Base-by-base conservation (phyloP, 2,113 vertebrate species). In the Equus quagga region DNA sequence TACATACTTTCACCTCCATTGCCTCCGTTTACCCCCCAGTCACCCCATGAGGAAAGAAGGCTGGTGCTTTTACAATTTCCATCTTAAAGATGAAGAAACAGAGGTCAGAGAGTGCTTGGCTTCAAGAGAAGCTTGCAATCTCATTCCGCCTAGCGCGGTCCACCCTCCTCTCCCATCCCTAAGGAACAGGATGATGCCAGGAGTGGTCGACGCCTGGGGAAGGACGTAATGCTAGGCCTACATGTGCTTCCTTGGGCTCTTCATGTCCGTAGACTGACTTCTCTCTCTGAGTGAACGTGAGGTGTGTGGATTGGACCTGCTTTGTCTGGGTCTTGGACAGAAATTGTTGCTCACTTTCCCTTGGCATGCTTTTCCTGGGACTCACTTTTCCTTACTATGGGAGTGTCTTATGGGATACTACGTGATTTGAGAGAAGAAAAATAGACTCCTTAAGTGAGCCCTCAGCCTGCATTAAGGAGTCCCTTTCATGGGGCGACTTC, bases 371-470 rank as follows among this genome's bases (percentile, higher is more conserved):
- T 95, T 78, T 76, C 76, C 58, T 91, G 60, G 26, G 12, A 82
- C 28, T 58, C 24, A 69, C 21, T 19, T 91, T 83, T 78, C 41
- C 36, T 82, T 46, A 36, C 33, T 26, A 26, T 26, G 21, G 12
- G 58, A 64, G 26, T n/a, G 36, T 41, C 36, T 41, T 41, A 41
- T 41, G 36, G 36, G 36, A 41, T 41, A 41, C 36, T 41, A 41
- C 36, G 36, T 41, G 36, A 41, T 41, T 86, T 62, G 73, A 95
- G 36, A 84, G 67, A 80, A 89, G 60, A 90, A 95, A 95, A 75
- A 23, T 28, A 58, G 36, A 18, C 54, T 78, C 65, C 41, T 24
- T 81, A 64, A n/a, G 17, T 10, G 64, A 83, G 49, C 41, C 15
- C 6, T 90, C 28, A 33, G 17, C 46, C 33, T 89, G 14, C 5